These are phyloP conservation scores for Chaetodon trifasciatus DNA, from an alignment of 2,797 vertebrate genomes.

Conservation along the genomic window DNA sequence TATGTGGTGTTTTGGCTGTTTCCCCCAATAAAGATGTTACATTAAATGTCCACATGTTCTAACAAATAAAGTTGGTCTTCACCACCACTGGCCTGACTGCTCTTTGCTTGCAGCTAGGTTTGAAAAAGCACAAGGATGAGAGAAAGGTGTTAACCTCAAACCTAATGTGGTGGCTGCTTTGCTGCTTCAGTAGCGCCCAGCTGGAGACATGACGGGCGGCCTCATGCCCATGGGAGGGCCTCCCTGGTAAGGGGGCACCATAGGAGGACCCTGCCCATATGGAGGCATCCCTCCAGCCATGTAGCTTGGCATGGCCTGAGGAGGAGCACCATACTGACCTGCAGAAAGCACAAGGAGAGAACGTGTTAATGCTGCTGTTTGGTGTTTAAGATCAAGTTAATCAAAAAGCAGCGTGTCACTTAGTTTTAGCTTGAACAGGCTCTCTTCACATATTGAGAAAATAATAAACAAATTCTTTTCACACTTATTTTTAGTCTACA, in stretches of 20 bases:
- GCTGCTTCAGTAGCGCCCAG: conserved; percentile 97
- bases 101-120: conserved; percentile 81
- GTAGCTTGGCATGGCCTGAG: conserved; percentile 96
- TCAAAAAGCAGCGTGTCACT: not conserved
- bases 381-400: not conserved
- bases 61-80: conserved; percentile 86
- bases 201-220: conserved; percentile 98
- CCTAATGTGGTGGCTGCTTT: conserved; percentile 93
- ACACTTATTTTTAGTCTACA: no score
- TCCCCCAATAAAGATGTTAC: conserved; percentile 83
- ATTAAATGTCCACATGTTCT: conserved; percentile 94
- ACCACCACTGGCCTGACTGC: conserved; percentile 90
- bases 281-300: conserved; percentile 97
- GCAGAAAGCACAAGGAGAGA: conserved; percentile 35
- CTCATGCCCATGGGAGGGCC: conserved; percentile 98
- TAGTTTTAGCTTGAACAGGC: no score
- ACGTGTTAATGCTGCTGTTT: not conserved
- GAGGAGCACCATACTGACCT: conserved; percentile 98
- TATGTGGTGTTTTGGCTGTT: conserved; percentile 72
- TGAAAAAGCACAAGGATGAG: conserved; percentile 93
- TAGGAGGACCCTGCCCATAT: conserved; percentile 96
- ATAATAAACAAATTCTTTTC: no score
- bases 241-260: conserved; percentile 97
- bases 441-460: no score
- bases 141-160: conserved; percentile 99